phyloP scores from a whole-genome alignment of 2,888 invertebrate species.

The Leucoma salicis region DNA sequence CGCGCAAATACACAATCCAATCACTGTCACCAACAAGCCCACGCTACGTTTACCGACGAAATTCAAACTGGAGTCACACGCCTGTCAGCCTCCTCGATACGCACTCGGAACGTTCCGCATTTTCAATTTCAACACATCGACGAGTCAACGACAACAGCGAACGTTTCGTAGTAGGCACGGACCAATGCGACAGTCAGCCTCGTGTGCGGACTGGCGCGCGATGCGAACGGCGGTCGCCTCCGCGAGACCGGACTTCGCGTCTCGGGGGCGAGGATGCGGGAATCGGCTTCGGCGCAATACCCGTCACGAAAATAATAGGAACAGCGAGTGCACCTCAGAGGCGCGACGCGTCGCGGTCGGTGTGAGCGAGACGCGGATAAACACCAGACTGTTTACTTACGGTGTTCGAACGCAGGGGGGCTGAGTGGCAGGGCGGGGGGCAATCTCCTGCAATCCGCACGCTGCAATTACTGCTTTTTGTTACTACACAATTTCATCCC shows the following conservation, averaged over 20 bases:
- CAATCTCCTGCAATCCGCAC: conserved; percentile 79
- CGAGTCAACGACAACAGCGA: conserved; percentile 55
- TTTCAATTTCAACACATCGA: conserved; percentile 63
- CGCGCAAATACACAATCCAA: conserved; percentile 69
- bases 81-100: conserved; percentile 56
- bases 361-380: conserved; percentile 82
- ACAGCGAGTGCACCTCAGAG: conserved; percentile 82
- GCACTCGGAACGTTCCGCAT: conserved; percentile 65
- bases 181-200: conserved; percentile 75
- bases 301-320: conserved; percentile 83
- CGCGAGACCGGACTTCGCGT: conserved; percentile 80
- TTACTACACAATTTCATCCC: conserved; percentile 69
- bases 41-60: conserved; percentile 53
- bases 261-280: conserved; percentile 81
- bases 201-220: conserved; percentile 78
- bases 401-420: conserved; percentile 75
- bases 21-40: conserved; percentile 58
- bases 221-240: conserved; percentile 77
- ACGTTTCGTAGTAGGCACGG: conserved; percentile 67
- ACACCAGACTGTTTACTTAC: conserved; percentile 83
- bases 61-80: conserved; percentile 36
- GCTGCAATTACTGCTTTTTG: conserved; percentile 77
- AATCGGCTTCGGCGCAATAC: conserved; percentile 82
- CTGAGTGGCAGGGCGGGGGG: conserved; percentile 64
- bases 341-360: conserved; percentile 80